Evolutionary conservation across 1,140 invertebrate species (phyloP), one percentile per base, ranked within the genome.

Genomic region (Caerostris darwini): DNA sequence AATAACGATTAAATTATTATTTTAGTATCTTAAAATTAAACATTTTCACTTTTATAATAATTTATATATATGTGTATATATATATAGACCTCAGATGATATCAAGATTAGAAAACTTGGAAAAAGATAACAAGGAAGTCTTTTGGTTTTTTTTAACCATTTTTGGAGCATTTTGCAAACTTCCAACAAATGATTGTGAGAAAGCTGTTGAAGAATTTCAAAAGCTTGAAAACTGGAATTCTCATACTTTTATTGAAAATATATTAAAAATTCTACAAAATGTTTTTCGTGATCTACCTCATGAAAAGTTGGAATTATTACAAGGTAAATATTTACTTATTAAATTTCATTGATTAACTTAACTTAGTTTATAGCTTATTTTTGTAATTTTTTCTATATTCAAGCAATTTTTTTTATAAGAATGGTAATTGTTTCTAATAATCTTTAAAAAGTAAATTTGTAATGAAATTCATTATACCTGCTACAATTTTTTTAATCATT

Each of bases 121-220:
- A 54, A 57, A 19, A 7, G 83, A 58, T 14, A 10, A n/a, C 17
- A 83, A 93, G 6, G 83, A 93, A 34, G 17, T 10, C 14, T 34
- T 34, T 17, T 93, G 82, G 91, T 87, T 93, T 19, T 93, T 57
- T 59, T 50, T 93, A 4, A 86, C 81, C n/a, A 87, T 86, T 50
- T 93, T 87, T 86, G 34, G 61, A 54, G 83, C 53, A 7, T 93
- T 85, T 87, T 69, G 56, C 4, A 53, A 86, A 58, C 12, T 87
- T 8, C 83, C 91, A 17, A 7, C 64, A 14, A 93, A 87, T 7
- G 69, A 85, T 12, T 19, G 81, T 50, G 17, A 87, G 14, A 6
- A 5, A 12, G 54, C 54, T 57, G 8, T 93, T 54, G 91, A 87
- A 86, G 82, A 86, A 19, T 86, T 69, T 58, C n/a, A 87, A 50